Conservation (phyloP, 2,888 invertebrate species). For the Nymphalis urticae region DNA sequence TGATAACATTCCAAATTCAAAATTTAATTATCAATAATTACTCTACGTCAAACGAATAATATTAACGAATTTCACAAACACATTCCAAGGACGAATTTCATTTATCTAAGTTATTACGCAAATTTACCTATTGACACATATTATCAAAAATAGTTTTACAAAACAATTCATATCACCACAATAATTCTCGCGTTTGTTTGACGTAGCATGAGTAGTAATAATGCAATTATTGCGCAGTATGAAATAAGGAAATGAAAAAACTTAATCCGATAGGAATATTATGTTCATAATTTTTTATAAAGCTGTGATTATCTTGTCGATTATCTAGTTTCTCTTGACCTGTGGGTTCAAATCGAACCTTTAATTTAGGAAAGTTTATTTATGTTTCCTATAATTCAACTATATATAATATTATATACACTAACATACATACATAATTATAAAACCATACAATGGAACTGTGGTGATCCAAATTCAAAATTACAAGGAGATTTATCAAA, state of each 20-base stretch:
- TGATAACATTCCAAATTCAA: too few relatives aligned
- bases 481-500: too few relatives aligned
- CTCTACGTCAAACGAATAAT: neutral
- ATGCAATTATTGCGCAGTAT: neutral
- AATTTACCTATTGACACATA: conserved; percentile 34
- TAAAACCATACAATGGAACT: too few relatives aligned
- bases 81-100: conserved; percentile 4
- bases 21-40: too few relatives aligned
- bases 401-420: too few relatives aligned
- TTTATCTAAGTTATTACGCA: conserved; percentile 17
- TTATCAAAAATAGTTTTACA: conserved; percentile 22
- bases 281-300: neutral
- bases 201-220: conserved; percentile 1
- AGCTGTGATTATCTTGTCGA: too few relatives aligned
- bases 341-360: too few relatives aligned
- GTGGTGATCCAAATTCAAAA: too few relatives aligned
- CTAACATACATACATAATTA: too few relatives aligned
- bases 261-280: neutral
- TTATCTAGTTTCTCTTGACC: too few relatives aligned
- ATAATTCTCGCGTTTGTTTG: neutral
- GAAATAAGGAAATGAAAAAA: neutral
- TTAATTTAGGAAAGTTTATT: too few relatives aligned
- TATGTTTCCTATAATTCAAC: too few relatives aligned
- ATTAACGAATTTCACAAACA: conserved; percentile 4
- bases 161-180: conserved; percentile 4